Conservation (phyloP, 2,797 vertebrate species). For the Rhynchotus rufescens region DNA sequence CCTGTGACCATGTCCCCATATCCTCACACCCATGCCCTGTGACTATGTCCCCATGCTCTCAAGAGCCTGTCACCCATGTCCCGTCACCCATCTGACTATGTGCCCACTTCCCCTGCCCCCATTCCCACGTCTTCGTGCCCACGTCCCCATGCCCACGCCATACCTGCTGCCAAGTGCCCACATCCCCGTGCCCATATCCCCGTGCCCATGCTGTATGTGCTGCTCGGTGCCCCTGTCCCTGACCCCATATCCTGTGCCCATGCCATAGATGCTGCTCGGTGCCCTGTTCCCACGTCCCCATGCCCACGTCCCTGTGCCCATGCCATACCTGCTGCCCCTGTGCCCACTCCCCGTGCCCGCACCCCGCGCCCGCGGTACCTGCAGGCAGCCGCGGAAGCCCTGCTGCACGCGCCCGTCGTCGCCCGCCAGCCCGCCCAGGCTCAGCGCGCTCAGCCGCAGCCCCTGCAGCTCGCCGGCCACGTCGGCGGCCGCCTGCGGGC, state of each 20-base stretch:
- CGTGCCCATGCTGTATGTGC: background rate
- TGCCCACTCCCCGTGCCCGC: background rate
- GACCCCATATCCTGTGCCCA: too few relatives aligned
- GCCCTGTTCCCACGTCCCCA: background rate
- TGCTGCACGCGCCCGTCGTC: constrained; percentile 81
- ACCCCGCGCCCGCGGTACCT: constrained; percentile 76
- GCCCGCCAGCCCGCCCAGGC: constrained; percentile 84
- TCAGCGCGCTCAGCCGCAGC: constrained; percentile 85
- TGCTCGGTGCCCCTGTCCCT: background rate
- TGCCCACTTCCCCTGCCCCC: background rate
- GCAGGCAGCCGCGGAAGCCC: constrained; percentile 92
- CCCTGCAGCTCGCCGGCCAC: constrained; percentile 87
- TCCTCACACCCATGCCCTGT: too few relatives aligned
- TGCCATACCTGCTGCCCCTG: too few relatives aligned
- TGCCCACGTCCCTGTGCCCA: background rate
- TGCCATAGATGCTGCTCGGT: background rate
- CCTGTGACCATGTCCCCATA: too few relatives aligned
- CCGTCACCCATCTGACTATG: too few relatives aligned
- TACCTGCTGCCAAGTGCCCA: background rate
- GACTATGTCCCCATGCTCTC: too few relatives aligned
- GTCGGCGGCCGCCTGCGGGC: constrained; percentile 83
- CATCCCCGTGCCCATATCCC: too few relatives aligned
- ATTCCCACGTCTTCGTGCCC: background rate
- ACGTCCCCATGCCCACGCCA: background rate
- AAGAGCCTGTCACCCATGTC: too few relatives aligned